Percentiles rank a stretch among this genome's conserved stretches.
These are phyloP conservation scores for Polydrusus pterygomalis DNA, from an alignment of 2,888 invertebrate species.

Conservation along the genomic window DNA sequence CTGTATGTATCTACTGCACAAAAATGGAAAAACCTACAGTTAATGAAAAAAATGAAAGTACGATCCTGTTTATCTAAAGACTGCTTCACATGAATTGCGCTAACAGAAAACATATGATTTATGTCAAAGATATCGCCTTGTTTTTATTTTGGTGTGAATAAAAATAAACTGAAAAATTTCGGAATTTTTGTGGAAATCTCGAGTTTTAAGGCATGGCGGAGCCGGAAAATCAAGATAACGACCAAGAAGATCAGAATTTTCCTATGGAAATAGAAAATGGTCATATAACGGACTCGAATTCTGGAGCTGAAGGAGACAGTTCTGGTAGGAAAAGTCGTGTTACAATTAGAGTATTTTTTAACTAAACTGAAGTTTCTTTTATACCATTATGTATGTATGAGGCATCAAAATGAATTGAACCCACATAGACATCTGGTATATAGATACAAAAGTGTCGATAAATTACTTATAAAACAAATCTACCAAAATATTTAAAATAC, in stretches of 20 bases:
- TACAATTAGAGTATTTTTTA: too few species aligned
- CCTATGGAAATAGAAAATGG: constrained; percentile 64
- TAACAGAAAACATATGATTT: constrained; percentile 18
- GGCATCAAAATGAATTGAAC: too few species aligned
- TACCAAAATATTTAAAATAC: too few species aligned
- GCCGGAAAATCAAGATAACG: constrained; percentile 58
- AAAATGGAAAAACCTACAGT: too few species aligned
- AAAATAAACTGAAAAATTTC: constrained; percentile 23
- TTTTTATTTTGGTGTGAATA: constrained; percentile 19
- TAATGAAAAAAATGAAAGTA: too few species aligned
- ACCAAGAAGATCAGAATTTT: constrained; percentile 57
- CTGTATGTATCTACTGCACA: too few species aligned
- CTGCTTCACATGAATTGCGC: neutral
- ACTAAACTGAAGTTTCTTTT: too few species aligned
- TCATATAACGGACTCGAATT: constrained; percentile 60
- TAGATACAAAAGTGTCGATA: too few species aligned
- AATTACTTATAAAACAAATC: too few species aligned
- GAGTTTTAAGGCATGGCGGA: constrained; percentile 54
- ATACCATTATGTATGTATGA: too few species aligned
- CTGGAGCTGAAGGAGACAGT: constrained; percentile 54
- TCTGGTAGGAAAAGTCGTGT: constrained; percentile 55
- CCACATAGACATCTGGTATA: too few species aligned
- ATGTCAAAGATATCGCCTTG: constrained; percentile 7
- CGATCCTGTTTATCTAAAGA: neutral
- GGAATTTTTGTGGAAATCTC: neutral